phyloP scores from a whole-genome alignment of 2,113 vertebrate species.

The Typhlomys cinereus region DNA sequence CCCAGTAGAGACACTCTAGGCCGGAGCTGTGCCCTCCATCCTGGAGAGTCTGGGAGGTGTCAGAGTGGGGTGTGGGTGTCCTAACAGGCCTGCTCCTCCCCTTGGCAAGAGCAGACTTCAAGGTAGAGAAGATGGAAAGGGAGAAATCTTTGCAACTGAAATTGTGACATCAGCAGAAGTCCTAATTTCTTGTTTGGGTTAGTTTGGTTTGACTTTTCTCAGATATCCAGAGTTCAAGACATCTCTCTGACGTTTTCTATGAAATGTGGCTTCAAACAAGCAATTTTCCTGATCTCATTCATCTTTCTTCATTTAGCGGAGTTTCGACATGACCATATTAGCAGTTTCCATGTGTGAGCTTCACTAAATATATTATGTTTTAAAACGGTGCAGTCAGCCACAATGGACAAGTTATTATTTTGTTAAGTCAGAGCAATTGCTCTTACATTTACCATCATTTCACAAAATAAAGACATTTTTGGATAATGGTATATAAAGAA shows the following conservation, averaged over 20 bases:
- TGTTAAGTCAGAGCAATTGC: background rate
- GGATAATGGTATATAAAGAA: background rate
- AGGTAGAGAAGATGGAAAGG: background rate
- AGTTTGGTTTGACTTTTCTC: background rate
- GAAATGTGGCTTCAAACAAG: background rate
- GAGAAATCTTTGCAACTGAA: background rate
- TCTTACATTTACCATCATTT: background rate
- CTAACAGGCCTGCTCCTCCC: constrained; percentile 18
- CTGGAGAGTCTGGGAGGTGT: background rate
- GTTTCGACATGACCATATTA: background rate
- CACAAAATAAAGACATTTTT: background rate
- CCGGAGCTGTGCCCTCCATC: background rate
- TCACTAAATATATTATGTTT: background rate
- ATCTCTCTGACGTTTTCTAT: background rate
- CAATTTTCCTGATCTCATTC: background rate
- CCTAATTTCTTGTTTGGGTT: background rate
- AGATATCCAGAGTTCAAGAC: background rate
- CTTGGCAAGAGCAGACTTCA: background rate
- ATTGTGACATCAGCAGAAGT: background rate
- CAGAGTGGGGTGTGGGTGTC: background rate
- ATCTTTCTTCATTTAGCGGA: background rate
- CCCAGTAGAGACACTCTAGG: background rate
- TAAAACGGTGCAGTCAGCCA: background rate
- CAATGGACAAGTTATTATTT: background rate
- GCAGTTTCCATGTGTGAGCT: background rate